Base-by-base conservation (phyloP, 2,113 vertebrate species). In the Callorhinus ursinus region DNA sequence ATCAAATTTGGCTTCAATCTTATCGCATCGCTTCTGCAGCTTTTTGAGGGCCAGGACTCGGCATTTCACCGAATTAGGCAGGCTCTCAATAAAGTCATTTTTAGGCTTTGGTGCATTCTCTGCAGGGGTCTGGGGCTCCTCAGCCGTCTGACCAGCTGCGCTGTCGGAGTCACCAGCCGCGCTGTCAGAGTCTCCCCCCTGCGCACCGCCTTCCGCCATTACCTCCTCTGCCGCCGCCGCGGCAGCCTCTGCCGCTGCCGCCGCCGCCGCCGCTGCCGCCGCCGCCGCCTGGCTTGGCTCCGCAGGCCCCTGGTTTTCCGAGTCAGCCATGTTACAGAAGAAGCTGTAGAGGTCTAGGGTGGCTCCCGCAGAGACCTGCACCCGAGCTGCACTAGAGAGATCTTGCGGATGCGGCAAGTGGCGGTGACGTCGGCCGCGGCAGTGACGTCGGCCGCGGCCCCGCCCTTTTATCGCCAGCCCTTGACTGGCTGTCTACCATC, bases 1-100 rank as follows among this genome's bases (percentile, higher is more conserved):
- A 16, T 97, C 92, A 61, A 96, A 97, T 36, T 92, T 97, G 93
- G 97, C 97, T 83, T 98, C 97, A 24, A 96, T 97, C 97, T 98
- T 97, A 77, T 92, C 95, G 13, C 97, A 97, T 28, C 82, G 96
- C 74, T 95, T 98, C 97, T 98, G 97, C 55, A 98, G 97, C 96
- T 96, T 96, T 74, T 97, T 96, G 67, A 98, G 95, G 9, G 95
- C 97, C 86, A 98, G 97, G 46, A 96, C 93, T 0, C 92, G 67
- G 98, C 97, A 96, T 63, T 86, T 93, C 24, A 97, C 95, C 0
- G 97, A 83, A 11, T 93, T 93, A 1, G 97, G 97, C 89, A 97
- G 93, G 97, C 91, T 96, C 95, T 96, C 95, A 1, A 97, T 51
- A 71, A 96, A 97, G 42, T 94, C 97, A 1, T 97, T 90, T 10